Evolutionary conservation across 2,113 vertebrate genomes (phyloP), one percentile per base, ranked within the genome.

Genomic region (Oophaga pumilio): DNA sequence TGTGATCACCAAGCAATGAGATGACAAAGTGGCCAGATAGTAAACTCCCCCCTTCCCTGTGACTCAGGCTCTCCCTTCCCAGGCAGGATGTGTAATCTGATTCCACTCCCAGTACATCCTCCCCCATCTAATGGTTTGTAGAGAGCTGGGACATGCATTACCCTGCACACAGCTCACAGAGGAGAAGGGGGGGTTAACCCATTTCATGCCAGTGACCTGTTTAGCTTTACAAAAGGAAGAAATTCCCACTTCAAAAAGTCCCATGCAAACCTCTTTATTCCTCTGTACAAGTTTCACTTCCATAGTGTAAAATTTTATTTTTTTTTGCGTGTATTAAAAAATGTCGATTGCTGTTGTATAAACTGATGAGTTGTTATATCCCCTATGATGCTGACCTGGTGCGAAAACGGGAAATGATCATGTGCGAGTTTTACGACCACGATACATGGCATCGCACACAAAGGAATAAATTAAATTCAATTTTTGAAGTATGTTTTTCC

Each of bases 51-150:
- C 49, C 57, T 68, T 53, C n/a, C n/a, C 56, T 74, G 71, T 86
- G 85, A 86, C 43, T 86, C 85, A 86, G 85, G 76, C 85, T 86
- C 59, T 85, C 59, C 76, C 85, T 81, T 82, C 78, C 86, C 86
- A 87, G 77, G 86, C 86, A 87, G 86, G 86, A 87, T 87, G 86
- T 87, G 86, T 87, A 87, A 87, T 87, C 77, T 73, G 86, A 87
- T 82, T 87, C 86, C 78, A 74, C 86, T 87, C 62, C 68, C 78
- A 82, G 66, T 60, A 60, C 57, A 82, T 87, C 86, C 86, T 82
- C 78, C 86, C 86, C 86, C 86, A 69, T 80, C 57, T 53, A 76
- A 56, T 81, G 59, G 66, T 73, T 81, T 87, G 74, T 74, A 74
- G 26, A 85, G 86, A 74, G 78, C 86, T 82, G 86, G 86, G 86